Base-by-base conservation (phyloP, 2,888 invertebrate genomes). In the Palloptera scutellata region DNA sequence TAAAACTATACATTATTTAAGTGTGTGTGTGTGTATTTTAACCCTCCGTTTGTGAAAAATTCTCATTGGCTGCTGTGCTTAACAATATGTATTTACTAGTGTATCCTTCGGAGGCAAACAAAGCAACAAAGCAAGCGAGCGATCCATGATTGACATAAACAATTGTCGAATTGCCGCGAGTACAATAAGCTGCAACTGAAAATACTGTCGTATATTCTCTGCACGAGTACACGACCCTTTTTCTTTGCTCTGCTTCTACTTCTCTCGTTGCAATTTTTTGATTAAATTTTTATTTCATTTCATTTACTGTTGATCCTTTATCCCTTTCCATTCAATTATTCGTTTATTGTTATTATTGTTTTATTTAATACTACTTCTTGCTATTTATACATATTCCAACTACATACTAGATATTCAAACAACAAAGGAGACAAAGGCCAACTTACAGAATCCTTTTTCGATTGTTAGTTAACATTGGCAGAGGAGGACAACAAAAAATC, bases 101-200 rank as follows among this genome's bases (percentile, higher is more conserved):
- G 30, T 30, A 30, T 30, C 30, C 30, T 30, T 30, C 30, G 13
- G 51, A 48, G 1, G 15, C 15, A 13, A 48, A 48, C 13, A 48
- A 48, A 48, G 15, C 51, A 48, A 48, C 15, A 48, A 48, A 48
- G 30, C 30, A 6, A 30, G 2, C 30, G 3, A 30, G 30, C 30
- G 30, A 30, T 30, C 30, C 30, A 30, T 66, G 66, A 66, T 66
- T 66, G 66, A 54, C 66, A 66, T 53, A 66, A 66, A 61, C 66
- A 66, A 66, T 66, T 11, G 61, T 19, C 13, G 59, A 65, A 61
- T 61, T 66, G 66, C 43, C 64, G 64, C 43, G 57, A 64, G 55
- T 48, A 57, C 45, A 41, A 57, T 43, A 48, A 30, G 30, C 30
- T 30, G 30, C 30, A 30, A 30, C 30, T 30, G 30, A 30, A 30